A percentile compares a stretch with the other conserved stretches of the same genome.
phyloP scores from a whole-genome alignment of 2,888 invertebrate genomes.

The Zygothrica quintamaculata region DNA sequence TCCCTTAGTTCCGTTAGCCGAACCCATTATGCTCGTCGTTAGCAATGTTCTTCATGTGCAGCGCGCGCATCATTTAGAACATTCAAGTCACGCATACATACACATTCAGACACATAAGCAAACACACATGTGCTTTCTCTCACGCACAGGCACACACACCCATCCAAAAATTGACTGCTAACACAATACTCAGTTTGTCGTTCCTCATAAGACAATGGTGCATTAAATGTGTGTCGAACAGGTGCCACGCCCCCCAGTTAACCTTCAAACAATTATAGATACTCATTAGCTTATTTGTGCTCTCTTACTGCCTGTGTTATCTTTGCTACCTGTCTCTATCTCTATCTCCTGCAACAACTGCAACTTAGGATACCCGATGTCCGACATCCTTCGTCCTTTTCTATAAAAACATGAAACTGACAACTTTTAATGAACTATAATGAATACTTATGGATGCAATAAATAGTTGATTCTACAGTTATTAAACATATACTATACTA shows the following conservation, averaged over 20 bases:
- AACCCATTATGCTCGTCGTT: conserved; percentile 41
- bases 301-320: background rate
- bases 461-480: too few relatives aligned
- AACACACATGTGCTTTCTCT: conserved; percentile 3
- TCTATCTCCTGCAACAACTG: background rate
- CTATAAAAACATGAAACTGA: too few relatives aligned
- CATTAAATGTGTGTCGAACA: conserved; percentile 21
- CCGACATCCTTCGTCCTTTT: too few relatives aligned
- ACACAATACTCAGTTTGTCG: conserved; percentile 5
- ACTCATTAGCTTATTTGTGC: conserved; percentile 40
- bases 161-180: conserved; percentile 3
- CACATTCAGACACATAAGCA: conserved; percentile 6
- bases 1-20: conserved; percentile 36
- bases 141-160: conserved; percentile 7
- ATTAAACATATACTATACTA: too few relatives aligned
- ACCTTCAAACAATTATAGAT: conserved; percentile 58
- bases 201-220: conserved; percentile 36
- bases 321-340: background rate
- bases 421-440: too few relatives aligned
- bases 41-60: conserved; percentile 52
- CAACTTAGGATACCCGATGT: background rate
- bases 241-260: conserved; percentile 46
- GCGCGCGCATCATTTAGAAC: conserved; percentile 62
- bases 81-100: conserved; percentile 38
- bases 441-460: too few relatives aligned